phyloP scores from a whole-genome alignment of 2,888 invertebrate genomes.

The Diarsia rubi region DNA sequence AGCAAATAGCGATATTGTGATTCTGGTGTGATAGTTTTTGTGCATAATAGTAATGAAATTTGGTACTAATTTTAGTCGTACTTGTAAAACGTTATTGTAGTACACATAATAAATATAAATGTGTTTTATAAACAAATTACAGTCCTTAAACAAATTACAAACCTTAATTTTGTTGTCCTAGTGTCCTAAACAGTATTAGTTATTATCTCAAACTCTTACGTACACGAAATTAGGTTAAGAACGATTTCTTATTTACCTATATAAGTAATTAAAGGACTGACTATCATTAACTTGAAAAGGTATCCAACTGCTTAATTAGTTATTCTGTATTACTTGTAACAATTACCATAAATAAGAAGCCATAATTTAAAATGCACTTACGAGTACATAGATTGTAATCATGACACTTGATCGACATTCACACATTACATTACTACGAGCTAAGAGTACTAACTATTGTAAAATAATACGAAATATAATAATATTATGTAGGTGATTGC shows the following conservation, averaged over 20 bases:
- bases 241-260: background rate
- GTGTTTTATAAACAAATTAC: background rate
- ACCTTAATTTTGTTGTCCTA: background rate
- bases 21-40: background rate
- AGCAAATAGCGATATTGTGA: constrained; percentile 13
- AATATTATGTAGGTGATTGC: constrained; percentile 41
- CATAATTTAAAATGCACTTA: constrained; percentile 25
- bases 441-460: constrained; percentile 22
- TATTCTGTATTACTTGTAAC: background rate
- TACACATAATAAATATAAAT: background rate
- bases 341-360: constrained; percentile 4
- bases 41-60: background rate
- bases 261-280: background rate
- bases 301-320: background rate
- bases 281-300: background rate
- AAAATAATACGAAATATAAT: constrained; percentile 34
- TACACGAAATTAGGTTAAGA: background rate
- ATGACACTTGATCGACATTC: constrained; percentile 16
- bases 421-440: constrained; percentile 13
- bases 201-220: background rate
- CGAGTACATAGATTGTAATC: constrained; percentile 5
- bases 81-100: background rate
- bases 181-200: background rate
- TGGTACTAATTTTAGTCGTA: background rate
- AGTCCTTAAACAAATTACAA: background rate